These are phyloP conservation scores for Pseudomyrmex dendroicus DNA, from an alignment of 1,140 invertebrate genomes.

Conservation along the genomic window DNA sequence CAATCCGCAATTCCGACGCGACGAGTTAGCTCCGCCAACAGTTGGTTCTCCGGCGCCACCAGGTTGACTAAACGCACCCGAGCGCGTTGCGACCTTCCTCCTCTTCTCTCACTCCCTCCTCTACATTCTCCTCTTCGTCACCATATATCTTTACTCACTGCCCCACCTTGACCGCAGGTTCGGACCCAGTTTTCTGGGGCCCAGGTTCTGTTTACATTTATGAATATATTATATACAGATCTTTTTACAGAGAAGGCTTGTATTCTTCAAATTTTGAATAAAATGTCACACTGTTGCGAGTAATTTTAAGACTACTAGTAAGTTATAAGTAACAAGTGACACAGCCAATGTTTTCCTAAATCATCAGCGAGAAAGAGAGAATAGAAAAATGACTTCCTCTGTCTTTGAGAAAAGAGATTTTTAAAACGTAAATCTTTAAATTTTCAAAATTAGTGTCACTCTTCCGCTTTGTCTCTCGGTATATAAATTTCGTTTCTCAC, in stretches of 20 bases:
- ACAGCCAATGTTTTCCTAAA: no score
- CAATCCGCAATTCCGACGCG: conserved; percentile 27
- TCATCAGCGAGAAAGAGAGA: no score
- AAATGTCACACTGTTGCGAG: background rate
- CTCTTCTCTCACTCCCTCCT: conserved; percentile 55
- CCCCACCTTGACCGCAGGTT: conserved; percentile 61
- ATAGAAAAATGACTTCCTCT: no score
- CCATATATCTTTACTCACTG: conserved; percentile 3
- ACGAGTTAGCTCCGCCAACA: conserved; percentile 56
- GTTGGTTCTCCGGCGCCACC: conserved; percentile 74
- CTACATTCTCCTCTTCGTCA: conserved; percentile 14
- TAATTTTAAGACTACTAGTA: no score
- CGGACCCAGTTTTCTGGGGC: conserved; percentile 38
- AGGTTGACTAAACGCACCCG: conserved; percentile 79
- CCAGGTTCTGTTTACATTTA: background rate
- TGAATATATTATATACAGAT: no score
- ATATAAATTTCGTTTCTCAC: background rate
- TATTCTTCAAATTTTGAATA: background rate
- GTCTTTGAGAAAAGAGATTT: no score
- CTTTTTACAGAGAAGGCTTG: background rate
- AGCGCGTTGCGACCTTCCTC: conserved; percentile 51
- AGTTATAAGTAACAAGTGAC: no score
- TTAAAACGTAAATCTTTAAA: no score
- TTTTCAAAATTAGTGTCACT: no score
- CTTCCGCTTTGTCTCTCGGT: no score